These are phyloP conservation scores for Eubasilissa regina DNA, from an alignment of 1,140 invertebrate genomes.

Conservation along the genomic window DNA sequence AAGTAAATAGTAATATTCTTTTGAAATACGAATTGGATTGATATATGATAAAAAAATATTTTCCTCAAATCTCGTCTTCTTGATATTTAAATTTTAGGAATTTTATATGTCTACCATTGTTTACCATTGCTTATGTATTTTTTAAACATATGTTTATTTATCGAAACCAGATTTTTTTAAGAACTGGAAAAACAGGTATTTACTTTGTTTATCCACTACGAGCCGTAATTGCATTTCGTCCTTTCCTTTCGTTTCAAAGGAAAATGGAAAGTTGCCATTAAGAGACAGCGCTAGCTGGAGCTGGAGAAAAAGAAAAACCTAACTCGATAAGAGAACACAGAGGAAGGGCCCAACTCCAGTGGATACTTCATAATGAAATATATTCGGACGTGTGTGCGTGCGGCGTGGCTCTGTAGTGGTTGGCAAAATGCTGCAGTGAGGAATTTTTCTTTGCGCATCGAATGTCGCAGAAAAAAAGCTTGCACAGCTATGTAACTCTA, in stretches of 20 bases:
- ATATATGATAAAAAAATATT: no score
- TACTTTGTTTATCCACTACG: neutral
- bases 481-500: no score
- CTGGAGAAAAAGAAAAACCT: conserved; percentile 18
- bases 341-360: neutral
- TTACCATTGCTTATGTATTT: neutral
- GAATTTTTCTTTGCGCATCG: neutral
- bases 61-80: no score
- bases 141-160: neutral
- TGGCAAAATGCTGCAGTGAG: neutral
- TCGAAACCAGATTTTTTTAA: neutral
- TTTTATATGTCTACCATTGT: neutral
- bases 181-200: neutral
- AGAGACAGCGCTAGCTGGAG: neutral
- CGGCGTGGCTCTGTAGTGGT: neutral
- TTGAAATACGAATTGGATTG: no score
- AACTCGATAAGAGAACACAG: conserved; percentile 18
- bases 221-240: conserved; percentile 6
- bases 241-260: conserved; percentile 19
- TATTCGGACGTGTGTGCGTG: neutral
- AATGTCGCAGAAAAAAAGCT: no score
- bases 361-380: conserved; percentile 32
- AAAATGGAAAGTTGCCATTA: conserved; percentile 18
- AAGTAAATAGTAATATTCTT: no score
- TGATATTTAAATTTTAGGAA: no score